Base-by-base conservation (phyloP, 2,797 vertebrate genomes). In the Poecilia velifera region DNA sequence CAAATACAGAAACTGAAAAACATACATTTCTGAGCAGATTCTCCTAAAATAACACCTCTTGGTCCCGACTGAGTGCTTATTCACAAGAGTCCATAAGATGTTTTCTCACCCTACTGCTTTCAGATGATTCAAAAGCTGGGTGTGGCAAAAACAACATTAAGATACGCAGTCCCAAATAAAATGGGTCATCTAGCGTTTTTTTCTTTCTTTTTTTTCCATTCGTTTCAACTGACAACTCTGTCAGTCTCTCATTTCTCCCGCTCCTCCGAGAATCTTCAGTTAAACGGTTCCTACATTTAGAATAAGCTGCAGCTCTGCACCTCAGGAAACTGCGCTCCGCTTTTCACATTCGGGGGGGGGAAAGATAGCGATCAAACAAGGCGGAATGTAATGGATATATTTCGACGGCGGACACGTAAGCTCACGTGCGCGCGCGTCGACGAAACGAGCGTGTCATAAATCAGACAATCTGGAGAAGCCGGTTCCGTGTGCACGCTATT, bases 1-100 rank as follows among this genome's bases (percentile, higher is more conserved):
- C 34, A 77, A 77, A 77, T 76, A 84, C 45, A 80, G 39, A 36
- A 28, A 59, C 16, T 13, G 72, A 78, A 10, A 45, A 3, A 6
- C 49, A 16, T 41, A 41, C 14, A 22, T 77, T 73, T 76, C n/a
- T 31, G 71, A 57, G 51, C 5, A 46, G 25, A 34, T 55, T 25
- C 49, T 57, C 77, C 66, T 79, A 53, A 71, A 22, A 55, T 39
- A 34, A 75, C 57, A 70, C 80, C 36, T 59, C 39, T 72, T 91
- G 90, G 90, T 92, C 91, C 92, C 88, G n/a, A 75, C 83, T 3
- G 46, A 57, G 20, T 71, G 2, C 43, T 34, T 72, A 7, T 74
- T 77, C 0, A 64, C 18, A 3, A 22, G 25, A 25, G 72, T 43
- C 41, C n/a, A 31, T 20, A 1, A 4, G 59, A 34, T 22, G 41